Base-by-base conservation (phyloP, 2,797 vertebrate genomes). In the Kryptolebias ocellatus region DNA sequence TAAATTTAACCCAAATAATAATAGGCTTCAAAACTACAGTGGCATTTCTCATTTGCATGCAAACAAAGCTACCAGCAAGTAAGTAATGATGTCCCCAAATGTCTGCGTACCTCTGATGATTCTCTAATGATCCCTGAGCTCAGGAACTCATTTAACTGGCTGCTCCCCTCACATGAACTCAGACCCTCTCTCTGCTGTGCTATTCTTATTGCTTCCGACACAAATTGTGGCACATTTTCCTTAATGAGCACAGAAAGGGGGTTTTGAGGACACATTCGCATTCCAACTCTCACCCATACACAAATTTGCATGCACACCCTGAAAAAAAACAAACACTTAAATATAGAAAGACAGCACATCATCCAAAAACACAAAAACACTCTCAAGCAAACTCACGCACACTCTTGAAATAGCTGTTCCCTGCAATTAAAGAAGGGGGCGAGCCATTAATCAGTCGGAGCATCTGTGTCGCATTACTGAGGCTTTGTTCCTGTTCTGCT, bases 361-460 rank as follows among this genome's bases (percentile, higher is more conserved):
- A 28, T 8, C 34, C 34, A 17, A 53, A 37, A 8, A 49, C 62
- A 53, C 16, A 64, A 20, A 46, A 15, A 12, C 42, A 27, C 44
- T 37, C 15, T 39, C 27, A 34, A 2, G 28, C 53, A 61, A 59
- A 45, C 47, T n/a, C 53, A 56, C 17, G 27, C 64, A 60, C 39
- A 76, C 39, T 34, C 18, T 78, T 76, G 88, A 81, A 89, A 84
- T 86, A 83, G 73, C 72, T 82, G 74, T 78, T 70, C 49, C 73
- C 66, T 54, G 74, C 85, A 90, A 92, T 93, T 93, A 91, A 72
- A 67, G 60, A 64, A 45, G 76, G 86, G 76, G 60, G n/a, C 67
- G 58, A 77, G 72, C 62, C 85, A 90, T 90, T 90, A 90, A 90
- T 89, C 83, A 80, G 80, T 73, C 67, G 77, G 72, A 86, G 83